These are phyloP conservation scores for Syncerus caffer DNA, from an alignment of 2,797 vertebrate species.

Conservation along the genomic window DNA sequence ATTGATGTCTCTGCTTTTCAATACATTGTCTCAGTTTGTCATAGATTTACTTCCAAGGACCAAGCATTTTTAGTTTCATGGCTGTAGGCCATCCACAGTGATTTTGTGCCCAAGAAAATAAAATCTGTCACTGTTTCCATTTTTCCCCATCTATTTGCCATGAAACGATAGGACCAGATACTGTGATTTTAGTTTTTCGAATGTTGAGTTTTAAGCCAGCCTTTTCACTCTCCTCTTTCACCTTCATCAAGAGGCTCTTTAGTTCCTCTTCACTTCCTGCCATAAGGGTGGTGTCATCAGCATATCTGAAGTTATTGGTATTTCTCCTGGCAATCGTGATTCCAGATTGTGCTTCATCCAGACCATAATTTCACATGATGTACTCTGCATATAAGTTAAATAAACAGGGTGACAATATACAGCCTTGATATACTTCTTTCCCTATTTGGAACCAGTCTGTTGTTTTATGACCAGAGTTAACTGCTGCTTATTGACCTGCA, in stretches of 20 bases:
- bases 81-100: not conserved
- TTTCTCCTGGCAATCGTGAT: not conserved
- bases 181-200: not conserved
- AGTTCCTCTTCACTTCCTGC: not conserved
- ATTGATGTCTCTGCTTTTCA: not conserved
- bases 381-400: not conserved
- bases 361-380: rapidly evolving
- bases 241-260: not conserved
- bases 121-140: not conserved
- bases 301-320: not conserved
- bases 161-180: not conserved
- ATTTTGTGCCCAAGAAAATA: not conserved
- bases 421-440: not conserved
- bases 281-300: not conserved
- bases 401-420: not conserved
- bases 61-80: not conserved
- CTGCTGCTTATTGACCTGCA: not conserved
- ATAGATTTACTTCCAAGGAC: not conserved
- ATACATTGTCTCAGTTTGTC: not conserved
- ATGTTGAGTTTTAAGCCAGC: not conserved
- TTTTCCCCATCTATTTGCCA: not conserved
- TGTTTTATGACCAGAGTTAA: not conserved
- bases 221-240: not conserved
- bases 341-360: not conserved
- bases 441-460: not conserved